phyloP scores from a whole-genome alignment of 2,797 vertebrate species.

The Muscicapa comitata region DNA sequence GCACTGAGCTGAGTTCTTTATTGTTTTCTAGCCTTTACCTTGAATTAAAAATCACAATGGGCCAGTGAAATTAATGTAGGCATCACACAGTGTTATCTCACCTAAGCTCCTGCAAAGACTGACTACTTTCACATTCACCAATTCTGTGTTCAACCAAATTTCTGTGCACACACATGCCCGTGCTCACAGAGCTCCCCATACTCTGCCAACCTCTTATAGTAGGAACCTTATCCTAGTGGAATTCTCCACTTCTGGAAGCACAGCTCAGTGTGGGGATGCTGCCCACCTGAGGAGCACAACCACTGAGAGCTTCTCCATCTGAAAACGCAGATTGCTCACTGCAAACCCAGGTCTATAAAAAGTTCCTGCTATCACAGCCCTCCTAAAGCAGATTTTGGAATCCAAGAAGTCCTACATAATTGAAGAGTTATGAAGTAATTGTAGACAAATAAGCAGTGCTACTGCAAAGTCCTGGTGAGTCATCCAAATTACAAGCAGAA shows the following conservation, averaged over 20 bases:
- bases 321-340: neutral
- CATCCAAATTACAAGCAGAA: neutral
- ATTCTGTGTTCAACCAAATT: neutral
- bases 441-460: neutral
- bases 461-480: neutral
- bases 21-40: neutral
- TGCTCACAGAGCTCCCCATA: neutral
- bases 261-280: neutral
- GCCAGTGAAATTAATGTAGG: neutral
- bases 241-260: neutral
- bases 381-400: neutral
- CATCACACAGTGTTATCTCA: neutral
- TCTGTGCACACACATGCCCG: neutral
- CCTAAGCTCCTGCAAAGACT: neutral
- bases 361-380: neutral
- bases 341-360: neutral
- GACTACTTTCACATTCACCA: neutral
- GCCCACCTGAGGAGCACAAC: neutral
- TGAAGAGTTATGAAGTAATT: neutral
- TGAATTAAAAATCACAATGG: neutral
- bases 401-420: neutral
- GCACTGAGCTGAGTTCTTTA: neutral
- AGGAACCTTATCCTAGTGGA: neutral
- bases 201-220: rapidly evolving
- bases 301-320: neutral